Evolutionary conservation across 2,888 invertebrate species (phyloP).

Genomic region (Hirudinaria manillensis): DNA sequence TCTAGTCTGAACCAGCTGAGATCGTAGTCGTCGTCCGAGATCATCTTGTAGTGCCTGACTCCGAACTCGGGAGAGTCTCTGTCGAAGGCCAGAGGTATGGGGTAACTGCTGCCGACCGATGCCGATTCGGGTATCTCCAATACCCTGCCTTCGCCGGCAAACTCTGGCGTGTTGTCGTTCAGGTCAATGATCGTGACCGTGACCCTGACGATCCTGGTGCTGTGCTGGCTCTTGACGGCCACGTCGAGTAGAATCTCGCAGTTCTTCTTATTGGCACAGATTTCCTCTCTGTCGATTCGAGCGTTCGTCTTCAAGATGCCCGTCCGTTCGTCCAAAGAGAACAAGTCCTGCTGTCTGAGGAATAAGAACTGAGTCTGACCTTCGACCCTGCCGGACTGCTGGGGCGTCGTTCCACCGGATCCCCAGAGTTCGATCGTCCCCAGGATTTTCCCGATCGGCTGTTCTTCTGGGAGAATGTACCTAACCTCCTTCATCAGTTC

Average conservation of each 20-base stretch:
- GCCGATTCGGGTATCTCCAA: conserved; percentile 31
- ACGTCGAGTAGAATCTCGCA: conserved; percentile 33
- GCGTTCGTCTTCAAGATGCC: conserved; percentile 32
- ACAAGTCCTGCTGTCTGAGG: conserved; percentile 25
- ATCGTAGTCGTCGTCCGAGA: conserved; percentile 15
- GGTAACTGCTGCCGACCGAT: conserved; percentile 22
- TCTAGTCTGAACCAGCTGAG: conserved; percentile 1
- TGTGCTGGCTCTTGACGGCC: conserved; percentile 20
- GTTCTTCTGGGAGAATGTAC: conserved; percentile 1
- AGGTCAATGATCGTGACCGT: conserved; percentile 32
- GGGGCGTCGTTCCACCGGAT: neutral
- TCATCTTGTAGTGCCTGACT: conserved; percentile 33
- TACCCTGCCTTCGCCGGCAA: conserved; percentile 20
- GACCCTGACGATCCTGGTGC: conserved; percentile 26
- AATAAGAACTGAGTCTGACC: neutral
- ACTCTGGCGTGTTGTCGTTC: conserved; percentile 36
- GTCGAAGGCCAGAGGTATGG: conserved; percentile 32
- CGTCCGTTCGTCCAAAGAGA: conserved; percentile 28
- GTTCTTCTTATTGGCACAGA: conserved; percentile 27
- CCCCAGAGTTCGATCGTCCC: conserved; percentile 2
- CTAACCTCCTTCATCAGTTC: neutral
- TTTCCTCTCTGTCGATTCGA: conserved; percentile 33
- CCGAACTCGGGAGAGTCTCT: conserved; percentile 31
- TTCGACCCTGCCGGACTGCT: neutral
- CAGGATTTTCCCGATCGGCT: neutral